These are phyloP conservation scores for Shargacucullia verbasci DNA, from an alignment of 2,888 invertebrate genomes.

Conservation along the genomic window DNA sequence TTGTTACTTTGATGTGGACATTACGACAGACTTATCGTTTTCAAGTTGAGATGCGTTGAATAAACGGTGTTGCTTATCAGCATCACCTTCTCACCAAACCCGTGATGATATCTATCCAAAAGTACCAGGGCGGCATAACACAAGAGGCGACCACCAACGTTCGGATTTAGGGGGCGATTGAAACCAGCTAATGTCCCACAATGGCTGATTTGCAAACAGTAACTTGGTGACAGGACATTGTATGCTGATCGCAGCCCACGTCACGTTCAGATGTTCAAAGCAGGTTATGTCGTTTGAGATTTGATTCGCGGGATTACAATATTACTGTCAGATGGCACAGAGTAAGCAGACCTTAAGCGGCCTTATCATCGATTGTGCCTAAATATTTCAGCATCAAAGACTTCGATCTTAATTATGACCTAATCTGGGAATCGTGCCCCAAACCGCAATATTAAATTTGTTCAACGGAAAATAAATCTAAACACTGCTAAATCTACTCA, in stretches of 20 bases:
- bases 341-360: not conserved
- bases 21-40: too few species aligned
- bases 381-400: too few species aligned
- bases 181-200: conserved; percentile 77
- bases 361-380: too few species aligned
- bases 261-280: conserved; percentile 41
- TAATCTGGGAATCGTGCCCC: too few species aligned
- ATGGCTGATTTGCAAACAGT: conserved; percentile 86
- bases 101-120: conserved; percentile 29
- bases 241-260: conserved; percentile 79
- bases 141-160: conserved; percentile 72
- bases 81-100: conserved; percentile 5
- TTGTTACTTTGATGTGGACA: too few species aligned
- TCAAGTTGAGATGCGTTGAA: too few species aligned
- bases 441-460: too few species aligned
- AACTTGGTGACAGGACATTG: conserved; percentile 77
- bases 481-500: not conserved
- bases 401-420: too few species aligned
- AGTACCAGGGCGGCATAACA: conserved; percentile 58
- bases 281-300: conserved; percentile 38
- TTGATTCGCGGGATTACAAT: conserved; percentile 45
- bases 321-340: conserved; percentile 21
- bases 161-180: conserved; percentile 76
- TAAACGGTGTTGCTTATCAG: too few species aligned
- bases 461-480: too few species aligned